Base-by-base conservation (phyloP, 2,113 vertebrate genomes). In the Neotoma lepida region DNA sequence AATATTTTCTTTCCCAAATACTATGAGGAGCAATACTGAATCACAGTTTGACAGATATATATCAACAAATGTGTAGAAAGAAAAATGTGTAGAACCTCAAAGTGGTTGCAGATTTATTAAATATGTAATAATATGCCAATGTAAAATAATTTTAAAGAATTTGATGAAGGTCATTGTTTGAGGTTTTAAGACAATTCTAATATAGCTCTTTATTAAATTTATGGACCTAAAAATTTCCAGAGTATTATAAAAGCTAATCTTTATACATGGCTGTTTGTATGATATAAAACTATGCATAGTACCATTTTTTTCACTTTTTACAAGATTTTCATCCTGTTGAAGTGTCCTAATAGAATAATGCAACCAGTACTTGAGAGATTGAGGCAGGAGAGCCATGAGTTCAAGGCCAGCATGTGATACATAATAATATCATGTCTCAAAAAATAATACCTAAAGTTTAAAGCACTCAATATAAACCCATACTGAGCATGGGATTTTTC, bases 71-170 rank as follows among this genome's bases (percentile, higher is more conserved):
- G 0, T 74, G 33, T 33, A 71, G 49, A 93, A 35, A 78, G 86
- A 70, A 26, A 93, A 84, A 63, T 89, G 33, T 63, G 35, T 30
- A 94, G 28, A 80, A 92, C 1, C 12, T 74, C 44, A 80, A 95
- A 87, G 35, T 58, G 14, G n/a, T 93, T 56, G 6, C 80, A 88
- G 28, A 74, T 30, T 90, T 76, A 85, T 88, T 88, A 12, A 3
- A 63, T 51, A 41, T 73, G 30, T 63, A 86, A 63, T 80, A 44
- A 88, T 85, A 74, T 84, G 8, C 6, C 9, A 7, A 20, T 80
- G 28, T 85, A 68, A 92, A 91, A 88, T 80, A 92, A 80, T 66
- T 94, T 87, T 30, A 86, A 68, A 71, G 44, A 28, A 35, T 9
- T 81, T 91, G 7, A 76, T 89, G 35, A 95, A 20, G 17, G 56